phyloP scores from a whole-genome alignment of 2,888 invertebrate species.

The Lasioglossum villosulum region DNA sequence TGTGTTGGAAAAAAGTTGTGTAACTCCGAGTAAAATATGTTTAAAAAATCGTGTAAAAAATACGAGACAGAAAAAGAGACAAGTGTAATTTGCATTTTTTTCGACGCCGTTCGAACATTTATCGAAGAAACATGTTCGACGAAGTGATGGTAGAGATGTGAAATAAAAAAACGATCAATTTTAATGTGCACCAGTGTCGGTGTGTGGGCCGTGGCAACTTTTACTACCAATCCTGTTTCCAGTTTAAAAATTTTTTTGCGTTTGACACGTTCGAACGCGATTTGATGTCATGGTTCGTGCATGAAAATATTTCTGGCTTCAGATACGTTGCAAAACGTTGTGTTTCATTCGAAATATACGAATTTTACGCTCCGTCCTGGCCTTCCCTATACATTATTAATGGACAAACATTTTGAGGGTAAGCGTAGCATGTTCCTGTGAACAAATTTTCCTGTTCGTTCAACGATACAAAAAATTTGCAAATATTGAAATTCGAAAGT shows the following conservation, averaged over 20 bases:
- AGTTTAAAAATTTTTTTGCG: not conserved
- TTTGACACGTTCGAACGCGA: not conserved
- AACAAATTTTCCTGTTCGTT: not conserved
- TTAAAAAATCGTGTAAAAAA: not conserved
- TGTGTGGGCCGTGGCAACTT: not conserved
- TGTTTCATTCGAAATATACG: not conserved
- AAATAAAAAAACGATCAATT: conserved; percentile 8
- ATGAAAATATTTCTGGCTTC: conserved; percentile 12
- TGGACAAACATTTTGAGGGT: not conserved
- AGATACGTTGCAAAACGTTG: conserved; percentile 29
- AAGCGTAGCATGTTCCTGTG: not conserved
- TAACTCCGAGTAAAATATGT: not conserved
- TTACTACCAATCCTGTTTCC: conserved; percentile 16
- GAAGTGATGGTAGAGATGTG: not conserved
- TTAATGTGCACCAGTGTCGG: not conserved
- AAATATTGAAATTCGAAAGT: not conserved
- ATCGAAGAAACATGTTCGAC: conserved; percentile 1
- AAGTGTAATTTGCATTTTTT: not conserved
- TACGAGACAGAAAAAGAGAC: not conserved
- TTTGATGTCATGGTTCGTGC: not conserved
- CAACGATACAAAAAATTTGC: not conserved
- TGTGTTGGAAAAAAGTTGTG: not conserved
- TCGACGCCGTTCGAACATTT: not conserved
- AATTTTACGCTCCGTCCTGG: conserved; percentile 6
- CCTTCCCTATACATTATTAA: not conserved